Percentiles rank a stretch among this genome's conserved stretches.
These are phyloP conservation scores for Leptopilina boulardi DNA, from an alignment of 1,140 invertebrate genomes.

Conservation along the genomic window DNA sequence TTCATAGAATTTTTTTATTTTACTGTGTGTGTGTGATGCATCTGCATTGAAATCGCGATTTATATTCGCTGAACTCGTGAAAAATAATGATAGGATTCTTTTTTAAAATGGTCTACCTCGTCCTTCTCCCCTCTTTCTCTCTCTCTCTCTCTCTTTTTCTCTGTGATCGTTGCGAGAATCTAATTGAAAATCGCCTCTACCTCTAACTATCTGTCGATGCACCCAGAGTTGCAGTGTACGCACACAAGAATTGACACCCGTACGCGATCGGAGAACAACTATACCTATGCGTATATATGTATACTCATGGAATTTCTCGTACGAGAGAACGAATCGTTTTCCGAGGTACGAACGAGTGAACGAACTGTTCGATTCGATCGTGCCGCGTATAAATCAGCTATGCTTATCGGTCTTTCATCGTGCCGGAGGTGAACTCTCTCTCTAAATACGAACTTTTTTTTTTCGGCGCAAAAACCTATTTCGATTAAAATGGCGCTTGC, in stretches of 20 bases:
- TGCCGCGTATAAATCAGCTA: constrained; percentile 66
- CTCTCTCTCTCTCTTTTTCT: constrained; percentile 35
- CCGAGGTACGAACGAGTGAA: constrained; percentile 60
- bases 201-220: constrained; percentile 9
- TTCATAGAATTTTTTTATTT: constrained; percentile 12
- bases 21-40: background rate
- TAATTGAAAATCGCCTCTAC: constrained; percentile 11
- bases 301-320: constrained; percentile 4
- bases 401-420: constrained; percentile 76
- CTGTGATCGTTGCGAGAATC: constrained; percentile 5
- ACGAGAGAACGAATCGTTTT: constrained; percentile 54
- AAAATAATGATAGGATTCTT: constrained; percentile 29
- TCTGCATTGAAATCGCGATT: constrained; percentile 26
- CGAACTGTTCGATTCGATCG: constrained; percentile 66
- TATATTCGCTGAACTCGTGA: constrained; percentile 25
- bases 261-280: constrained; percentile 13
- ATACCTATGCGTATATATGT: constrained; percentile 15
- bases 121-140: constrained; percentile 32
- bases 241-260: constrained; percentile 27
- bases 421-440: constrained; percentile 75
- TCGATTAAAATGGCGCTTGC: constrained; percentile 73
- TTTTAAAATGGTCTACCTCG: constrained; percentile 43
- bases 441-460: constrained; percentile 76
- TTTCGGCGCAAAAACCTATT: constrained; percentile 75
- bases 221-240: background rate